Conservation (phyloP, 2,888 invertebrate genomes). For the Dorcus parallelipipedus region DNA sequence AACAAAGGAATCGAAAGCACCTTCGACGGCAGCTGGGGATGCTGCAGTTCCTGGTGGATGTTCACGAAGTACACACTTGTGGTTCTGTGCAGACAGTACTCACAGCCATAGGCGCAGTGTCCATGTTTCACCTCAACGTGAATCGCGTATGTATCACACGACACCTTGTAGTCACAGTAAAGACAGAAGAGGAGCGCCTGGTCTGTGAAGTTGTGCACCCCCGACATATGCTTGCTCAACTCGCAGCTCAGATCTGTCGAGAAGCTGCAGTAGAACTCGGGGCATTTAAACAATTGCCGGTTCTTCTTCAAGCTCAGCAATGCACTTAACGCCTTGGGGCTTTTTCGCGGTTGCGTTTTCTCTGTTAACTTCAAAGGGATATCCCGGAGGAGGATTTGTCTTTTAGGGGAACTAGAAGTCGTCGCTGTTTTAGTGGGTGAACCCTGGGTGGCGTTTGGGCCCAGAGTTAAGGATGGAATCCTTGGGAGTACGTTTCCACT, state of each 20-base stretch:
- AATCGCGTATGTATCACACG: conserved; percentile 40
- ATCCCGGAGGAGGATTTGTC: conserved; percentile 4
- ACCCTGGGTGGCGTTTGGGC: neutral
- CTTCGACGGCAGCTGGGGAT: conserved; percentile 24
- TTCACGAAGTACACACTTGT: conserved; percentile 58
- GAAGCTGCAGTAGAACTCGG: conserved; percentile 52
- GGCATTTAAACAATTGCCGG: conserved; percentile 56
- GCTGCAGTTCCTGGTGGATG: conserved; percentile 54
- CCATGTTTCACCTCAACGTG: conserved; percentile 64
- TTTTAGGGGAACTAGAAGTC: neutral
- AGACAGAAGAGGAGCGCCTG: conserved; percentile 44
- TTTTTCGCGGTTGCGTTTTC: conserved; percentile 25
- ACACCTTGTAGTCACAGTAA: conserved; percentile 50
- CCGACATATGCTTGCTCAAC: conserved; percentile 48
- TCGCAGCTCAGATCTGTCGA: conserved; percentile 42
- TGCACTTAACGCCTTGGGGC: conserved; percentile 29
- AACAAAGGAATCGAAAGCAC: neutral
- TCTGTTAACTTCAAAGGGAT: conserved; percentile 14
- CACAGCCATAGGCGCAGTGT: conserved; percentile 61
- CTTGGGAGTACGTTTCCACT: neutral
- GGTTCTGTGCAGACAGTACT: conserved; percentile 66
- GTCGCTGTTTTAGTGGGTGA: neutral
- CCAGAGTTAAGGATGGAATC: neutral
- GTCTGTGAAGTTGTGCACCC: conserved; percentile 34
- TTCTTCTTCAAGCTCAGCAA: conserved; percentile 46